phyloP scores from a whole-genome alignment of 2,888 invertebrate genomes.

The Carterocephalus palaemon region DNA sequence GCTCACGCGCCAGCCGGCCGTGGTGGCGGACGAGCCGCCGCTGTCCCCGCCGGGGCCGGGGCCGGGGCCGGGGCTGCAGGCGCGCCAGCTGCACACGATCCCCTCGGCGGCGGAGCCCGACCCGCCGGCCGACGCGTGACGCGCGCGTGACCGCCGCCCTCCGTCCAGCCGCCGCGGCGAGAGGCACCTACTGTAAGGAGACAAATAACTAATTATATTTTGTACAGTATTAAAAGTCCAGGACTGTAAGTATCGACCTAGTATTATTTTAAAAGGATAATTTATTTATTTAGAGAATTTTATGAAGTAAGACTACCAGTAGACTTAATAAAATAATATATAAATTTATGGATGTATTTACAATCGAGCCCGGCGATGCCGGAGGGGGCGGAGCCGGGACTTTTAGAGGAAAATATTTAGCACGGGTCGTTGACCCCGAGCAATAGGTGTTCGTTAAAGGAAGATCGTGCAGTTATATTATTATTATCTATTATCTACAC shows the following conservation, averaged over 20 bases:
- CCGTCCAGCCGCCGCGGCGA: conserved; percentile 14
- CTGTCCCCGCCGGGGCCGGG: conserved; percentile 61
- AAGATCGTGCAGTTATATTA: no score
- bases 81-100: conserved; percentile 17
- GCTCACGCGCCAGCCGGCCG: conserved; percentile 66
- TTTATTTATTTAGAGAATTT: conserved; percentile 41
- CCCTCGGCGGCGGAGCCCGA: conserved; percentile 24
- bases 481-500: no score
- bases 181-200: conserved; percentile 28
- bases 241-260: conserved; percentile 36
- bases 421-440: conserved; percentile 20
- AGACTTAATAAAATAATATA: conserved; percentile 16
- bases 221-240: conserved; percentile 53
- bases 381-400: conserved; percentile 12
- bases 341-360: conserved; percentile 27
- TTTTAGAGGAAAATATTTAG: conserved; percentile 18
- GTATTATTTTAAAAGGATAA: conserved; percentile 44
- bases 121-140: conserved; percentile 23
- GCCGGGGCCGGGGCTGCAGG: conserved; percentile 53
- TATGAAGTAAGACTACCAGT: conserved; percentile 21
- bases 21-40: conserved; percentile 56
- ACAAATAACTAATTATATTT: conserved; percentile 41
- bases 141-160: conserved; percentile 17
- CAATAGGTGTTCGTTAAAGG: no score
- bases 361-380: conserved; percentile 14